Evolutionary conservation across 2,113 vertebrate genomes (phyloP), one percentile per base, ranked within the genome.

Genomic region (Miniopterus natalensis): DNA sequence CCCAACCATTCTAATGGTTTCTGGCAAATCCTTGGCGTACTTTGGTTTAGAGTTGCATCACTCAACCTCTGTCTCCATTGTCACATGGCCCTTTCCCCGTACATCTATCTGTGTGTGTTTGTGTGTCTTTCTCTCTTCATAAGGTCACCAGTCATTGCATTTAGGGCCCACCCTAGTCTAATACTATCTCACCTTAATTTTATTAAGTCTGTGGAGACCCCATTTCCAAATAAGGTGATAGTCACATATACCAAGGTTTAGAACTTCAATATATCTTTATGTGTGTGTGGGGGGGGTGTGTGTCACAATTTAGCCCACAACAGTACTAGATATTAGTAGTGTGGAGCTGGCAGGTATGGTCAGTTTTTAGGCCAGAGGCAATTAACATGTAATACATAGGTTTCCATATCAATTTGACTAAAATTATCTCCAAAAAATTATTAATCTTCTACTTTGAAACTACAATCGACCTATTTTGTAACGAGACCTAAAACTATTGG

Each of bases 161-260:
- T 51, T 71, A 18, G 4, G 25, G 18, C 2, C 8, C 4, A 47
- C 1, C 3, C 1, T 51, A 21, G 18, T 57, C 7, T 8, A 42
- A 51, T 42, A 25, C 7, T 11, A 31, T 14, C 14, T 17, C 4
- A 75, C 25, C n/a, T 81, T 75, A 73, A 53, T 3, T 79, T 63
- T 31, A 13, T 29, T 45, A 53, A 68, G 70, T 86, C 6, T 4
- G 0, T 1, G 68, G 5, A 61, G n/a, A 74, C 3, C 9, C 1
- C 21, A n/a, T 77, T 93, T 87, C 20, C 12, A 87, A 68, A 86
- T 61, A 17, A 79, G 7, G 0, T 84, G 10, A 47, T 10, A 31
- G 7, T 63, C 18, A 59, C 4, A n/a, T 10, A 1, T 12, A 7
- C 3, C 20, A 42, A 8, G 6, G 3, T 27, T 42, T 17, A 65